Base-by-base conservation (phyloP, 2,888 invertebrate genomes). In the Agonopterix subpropinquella region DNA sequence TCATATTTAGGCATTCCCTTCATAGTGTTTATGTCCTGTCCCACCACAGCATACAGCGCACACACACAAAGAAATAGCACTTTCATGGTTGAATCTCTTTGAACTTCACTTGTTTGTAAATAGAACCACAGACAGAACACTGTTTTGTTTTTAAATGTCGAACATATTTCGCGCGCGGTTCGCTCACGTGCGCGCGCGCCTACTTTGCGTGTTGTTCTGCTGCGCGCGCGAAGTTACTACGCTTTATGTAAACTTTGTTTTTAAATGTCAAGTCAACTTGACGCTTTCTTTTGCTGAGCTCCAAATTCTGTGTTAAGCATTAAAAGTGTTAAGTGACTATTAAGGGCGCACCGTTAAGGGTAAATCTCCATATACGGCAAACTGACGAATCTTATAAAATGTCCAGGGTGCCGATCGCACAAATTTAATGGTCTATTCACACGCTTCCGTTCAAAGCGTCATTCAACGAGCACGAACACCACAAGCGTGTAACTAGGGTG, bases 1-100 rank as follows among this genome's bases (percentile, higher is more conserved):
- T 88, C 87, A 51, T 89, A 89, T 73, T 87, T 87, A 1, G 87
- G 88, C 78, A 87, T 69, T 42, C 68, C 65, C 28, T 53, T 59
- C 74, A 83, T 79, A 8, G 73, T 64, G 41, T 73, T 78, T 2
- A 71, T 51, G 50, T 83, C 75, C 59, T 87, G 86, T 47, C 73
- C 78, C 41, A 67, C 62, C 53, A 73, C 82, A 15, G 52, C 59
- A 49, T 59, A 68, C 36, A 49, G 45, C 58, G 72, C 67, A 67
- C 71, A 72, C 51, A 74, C 73, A 74, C 73, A 75, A 1, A 82
- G 50, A 36, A 75, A 62, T 36, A 80, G 50, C 71, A 81, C 71
- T 53, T 28, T 28, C 28, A 28, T 28, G 28, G 28, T 28, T 62
- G 63, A 64, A 70, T 73, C 81, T 83, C 83, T 71, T 74, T 77